Conservation (phyloP, 2,888 invertebrate species). For the Limnephilus lunatus region DNA sequence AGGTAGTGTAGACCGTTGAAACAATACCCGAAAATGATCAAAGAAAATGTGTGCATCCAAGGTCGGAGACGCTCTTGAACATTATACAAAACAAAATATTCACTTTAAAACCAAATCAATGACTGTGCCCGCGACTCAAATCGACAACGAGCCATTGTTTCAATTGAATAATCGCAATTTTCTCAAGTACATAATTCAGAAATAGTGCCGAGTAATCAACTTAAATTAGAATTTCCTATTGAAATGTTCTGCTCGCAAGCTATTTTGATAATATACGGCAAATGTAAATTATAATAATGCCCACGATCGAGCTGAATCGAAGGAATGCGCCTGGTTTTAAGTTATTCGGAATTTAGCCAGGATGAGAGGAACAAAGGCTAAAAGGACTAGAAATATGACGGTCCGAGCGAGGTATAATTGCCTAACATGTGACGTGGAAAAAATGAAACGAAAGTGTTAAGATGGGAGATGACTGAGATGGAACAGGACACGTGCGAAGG, state of each 20-base stretch:
- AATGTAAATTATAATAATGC: background rate
- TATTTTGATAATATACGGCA: background rate
- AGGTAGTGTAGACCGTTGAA: background rate
- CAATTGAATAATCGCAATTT: slow-evolving; percentile 25
- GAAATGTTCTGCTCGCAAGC: background rate
- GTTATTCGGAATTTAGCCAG: background rate
- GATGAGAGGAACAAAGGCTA: background rate
- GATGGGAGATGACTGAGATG: slow-evolving; percentile 37
- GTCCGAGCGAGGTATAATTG: slow-evolving; percentile 23
- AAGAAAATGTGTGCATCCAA: background rate
- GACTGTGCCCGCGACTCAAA: background rate
- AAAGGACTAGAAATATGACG: background rate
- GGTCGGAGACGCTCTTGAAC: background rate
- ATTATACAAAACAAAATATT: background rate
- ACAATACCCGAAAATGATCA: background rate
- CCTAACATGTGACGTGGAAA: slow-evolving; percentile 32
- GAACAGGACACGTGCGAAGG: slow-evolving; percentile 27
- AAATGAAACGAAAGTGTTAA: slow-evolving; percentile 48
- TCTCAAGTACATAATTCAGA: slow-evolving; percentile 25
- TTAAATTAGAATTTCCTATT: slow-evolving; percentile 4
- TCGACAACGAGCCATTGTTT: slow-evolving; percentile 20
- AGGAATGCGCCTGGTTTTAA: background rate
- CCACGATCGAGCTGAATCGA: background rate
- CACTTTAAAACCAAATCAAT: too few relatives aligned
- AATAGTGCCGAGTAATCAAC: slow-evolving; percentile 13